Percentiles rank a stretch among this genome's conserved stretches.
Evolutionary conservation across 1,140 invertebrate genomes (phyloP).

Genomic region (Leptinotarsa undecemlineata): DNA sequence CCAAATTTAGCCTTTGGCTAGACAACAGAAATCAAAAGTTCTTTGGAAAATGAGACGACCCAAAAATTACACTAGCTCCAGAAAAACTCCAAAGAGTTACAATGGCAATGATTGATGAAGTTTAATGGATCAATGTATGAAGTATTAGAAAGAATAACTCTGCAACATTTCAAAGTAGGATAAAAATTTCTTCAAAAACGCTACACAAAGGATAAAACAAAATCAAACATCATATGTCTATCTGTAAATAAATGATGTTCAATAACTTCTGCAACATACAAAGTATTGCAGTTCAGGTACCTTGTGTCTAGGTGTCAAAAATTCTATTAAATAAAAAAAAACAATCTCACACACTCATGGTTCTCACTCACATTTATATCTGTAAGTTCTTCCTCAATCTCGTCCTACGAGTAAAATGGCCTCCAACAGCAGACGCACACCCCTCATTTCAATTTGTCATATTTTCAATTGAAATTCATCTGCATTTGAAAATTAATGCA

Average conservation of each 20-base stretch:
- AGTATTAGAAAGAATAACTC: too few species aligned
- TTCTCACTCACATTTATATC: conserved; percentile 12
- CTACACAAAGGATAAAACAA: too few species aligned
- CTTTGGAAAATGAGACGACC: too few species aligned
- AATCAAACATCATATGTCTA: too few species aligned
- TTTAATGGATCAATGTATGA: too few species aligned
- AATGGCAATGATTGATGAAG: neutral
- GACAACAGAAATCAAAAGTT: too few species aligned
- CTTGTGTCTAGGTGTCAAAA: conserved; percentile 18
- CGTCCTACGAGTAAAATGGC: conserved; percentile 23
- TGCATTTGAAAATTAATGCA: conserved; percentile 13
- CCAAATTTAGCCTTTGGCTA: too few species aligned
- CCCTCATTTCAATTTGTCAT: neutral
- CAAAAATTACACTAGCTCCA: too few species aligned
- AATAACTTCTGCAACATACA: neutral
- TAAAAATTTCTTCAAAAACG: too few species aligned
- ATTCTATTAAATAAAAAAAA: neutral
- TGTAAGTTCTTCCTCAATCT: conserved; percentile 27
- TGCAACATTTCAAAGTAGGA: too few species aligned
- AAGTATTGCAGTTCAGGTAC: neutral
- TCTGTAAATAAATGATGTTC: too few species aligned
- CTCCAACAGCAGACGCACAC: conserved; percentile 24
- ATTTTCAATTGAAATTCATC: neutral
- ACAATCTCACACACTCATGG: conserved; percentile 2
- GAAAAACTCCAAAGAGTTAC: neutral